Evolutionary conservation across 2,888 invertebrate genomes (phyloP).

Genomic region (Watsonalla binaria): DNA sequence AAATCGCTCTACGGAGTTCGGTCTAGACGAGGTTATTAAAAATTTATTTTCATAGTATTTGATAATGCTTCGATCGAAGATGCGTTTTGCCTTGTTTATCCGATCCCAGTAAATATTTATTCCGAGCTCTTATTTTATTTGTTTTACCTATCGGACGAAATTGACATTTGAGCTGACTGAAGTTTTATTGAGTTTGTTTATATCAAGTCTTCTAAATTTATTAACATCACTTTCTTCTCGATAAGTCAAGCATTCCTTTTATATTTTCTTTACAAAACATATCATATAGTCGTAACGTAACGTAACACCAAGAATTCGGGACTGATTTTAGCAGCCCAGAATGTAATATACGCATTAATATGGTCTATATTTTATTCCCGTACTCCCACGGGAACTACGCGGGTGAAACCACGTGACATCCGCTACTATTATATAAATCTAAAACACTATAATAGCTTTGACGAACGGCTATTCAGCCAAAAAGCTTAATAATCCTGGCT

Average conservation of each 20-base stretch:
- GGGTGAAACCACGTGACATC: background rate
- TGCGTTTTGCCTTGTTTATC: background rate
- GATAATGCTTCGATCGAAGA: conserved; percentile 42
- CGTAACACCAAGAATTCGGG: no score
- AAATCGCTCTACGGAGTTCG: conserved; percentile 56
- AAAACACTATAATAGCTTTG: background rate
- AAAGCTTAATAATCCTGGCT: conserved; percentile 32
- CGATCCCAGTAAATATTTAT: background rate
- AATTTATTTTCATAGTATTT: conserved; percentile 60
- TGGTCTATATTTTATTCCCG: no score
- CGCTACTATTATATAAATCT: background rate
- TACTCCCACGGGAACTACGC: no score
- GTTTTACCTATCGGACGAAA: background rate
- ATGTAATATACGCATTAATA: no score
- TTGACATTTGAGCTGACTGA: background rate
- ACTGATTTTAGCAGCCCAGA: no score
- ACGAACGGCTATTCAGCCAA: background rate
- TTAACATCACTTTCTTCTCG: no score
- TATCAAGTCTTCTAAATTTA: background rate
- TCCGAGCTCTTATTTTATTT: background rate
- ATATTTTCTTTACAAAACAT: no score
- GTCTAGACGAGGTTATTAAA: conserved; percentile 73
- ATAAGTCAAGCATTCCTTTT: no score
- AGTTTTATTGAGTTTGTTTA: background rate
- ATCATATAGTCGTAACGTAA: no score